phyloP scores from a whole-genome alignment of 2,797 vertebrate genomes.

The Heliangelus exortis region DNA sequence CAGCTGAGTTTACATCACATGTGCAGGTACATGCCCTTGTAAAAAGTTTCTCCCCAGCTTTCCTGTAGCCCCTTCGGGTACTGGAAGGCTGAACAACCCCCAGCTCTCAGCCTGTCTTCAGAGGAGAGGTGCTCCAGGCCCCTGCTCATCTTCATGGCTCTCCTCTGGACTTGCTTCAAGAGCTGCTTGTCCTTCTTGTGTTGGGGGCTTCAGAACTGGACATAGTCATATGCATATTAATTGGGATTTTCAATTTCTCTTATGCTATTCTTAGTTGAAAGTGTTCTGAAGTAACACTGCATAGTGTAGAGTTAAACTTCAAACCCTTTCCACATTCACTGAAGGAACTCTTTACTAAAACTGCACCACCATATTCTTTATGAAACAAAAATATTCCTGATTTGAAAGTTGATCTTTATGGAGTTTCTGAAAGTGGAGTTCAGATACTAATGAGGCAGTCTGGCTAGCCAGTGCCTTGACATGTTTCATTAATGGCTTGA shows the following conservation, averaged over 20 bases:
- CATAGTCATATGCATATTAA: not conserved
- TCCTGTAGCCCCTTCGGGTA: too few species aligned
- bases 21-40: not conserved
- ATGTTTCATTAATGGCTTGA: slow-evolving; percentile 49
- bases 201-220: too few species aligned
- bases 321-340: not conserved
- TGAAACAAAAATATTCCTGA: not conserved
- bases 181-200: too few species aligned
- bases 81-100: too few species aligned
- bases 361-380: not conserved
- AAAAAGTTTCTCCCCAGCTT: too few species aligned
- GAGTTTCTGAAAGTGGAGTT: not conserved
- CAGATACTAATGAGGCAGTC: not conserved
- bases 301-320: not conserved
- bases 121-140: too few species aligned
- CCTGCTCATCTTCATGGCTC: too few species aligned
- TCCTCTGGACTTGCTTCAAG: too few species aligned
- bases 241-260: not conserved
- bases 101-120: too few species aligned
- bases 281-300: not conserved
- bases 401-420: not conserved
- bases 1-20: not conserved
- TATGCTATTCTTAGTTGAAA: not conserved
- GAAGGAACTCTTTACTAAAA: not conserved
- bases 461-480: not conserved